Evolutionary conservation across 2,113 vertebrate species (phyloP).

Genomic region (Trogon surrucura): DNA sequence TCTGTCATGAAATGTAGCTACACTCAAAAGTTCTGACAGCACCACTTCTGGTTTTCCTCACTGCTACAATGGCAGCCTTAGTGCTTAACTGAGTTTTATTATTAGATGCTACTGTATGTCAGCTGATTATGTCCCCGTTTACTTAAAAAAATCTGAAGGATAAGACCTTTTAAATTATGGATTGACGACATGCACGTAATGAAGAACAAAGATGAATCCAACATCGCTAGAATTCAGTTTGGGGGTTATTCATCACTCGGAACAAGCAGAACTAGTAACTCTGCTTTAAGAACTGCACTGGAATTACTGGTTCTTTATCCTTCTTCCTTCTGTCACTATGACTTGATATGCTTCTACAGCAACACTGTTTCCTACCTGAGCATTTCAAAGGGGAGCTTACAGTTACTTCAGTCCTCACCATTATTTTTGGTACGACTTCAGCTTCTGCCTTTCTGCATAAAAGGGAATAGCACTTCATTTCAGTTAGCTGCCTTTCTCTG

Average conservation of each 20-base stretch:
- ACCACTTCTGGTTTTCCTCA: not conserved
- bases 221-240: not conserved
- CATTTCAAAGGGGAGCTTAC: not conserved
- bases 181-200: accelerated
- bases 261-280: not conserved
- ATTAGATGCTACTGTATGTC: not conserved
- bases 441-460: constrained; percentile 2
- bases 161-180: not conserved
- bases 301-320: not conserved
- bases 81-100: not conserved
- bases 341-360: not conserved
- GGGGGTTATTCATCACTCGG: not conserved
- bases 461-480: constrained; percentile 26
- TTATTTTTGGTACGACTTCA: constrained; percentile 4
- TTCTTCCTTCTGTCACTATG: not conserved
- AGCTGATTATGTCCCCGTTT: not conserved
- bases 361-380: not conserved
- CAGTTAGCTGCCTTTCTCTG: constrained; percentile 6
- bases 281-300: not conserved
- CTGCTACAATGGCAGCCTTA: not conserved
- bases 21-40: not conserved
- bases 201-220: not conserved
- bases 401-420: not conserved
- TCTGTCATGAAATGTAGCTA: not conserved
- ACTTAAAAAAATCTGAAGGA: not conserved